Conservation (phyloP, 1,140 invertebrate species). For the Drosophila sucinea region DNA sequence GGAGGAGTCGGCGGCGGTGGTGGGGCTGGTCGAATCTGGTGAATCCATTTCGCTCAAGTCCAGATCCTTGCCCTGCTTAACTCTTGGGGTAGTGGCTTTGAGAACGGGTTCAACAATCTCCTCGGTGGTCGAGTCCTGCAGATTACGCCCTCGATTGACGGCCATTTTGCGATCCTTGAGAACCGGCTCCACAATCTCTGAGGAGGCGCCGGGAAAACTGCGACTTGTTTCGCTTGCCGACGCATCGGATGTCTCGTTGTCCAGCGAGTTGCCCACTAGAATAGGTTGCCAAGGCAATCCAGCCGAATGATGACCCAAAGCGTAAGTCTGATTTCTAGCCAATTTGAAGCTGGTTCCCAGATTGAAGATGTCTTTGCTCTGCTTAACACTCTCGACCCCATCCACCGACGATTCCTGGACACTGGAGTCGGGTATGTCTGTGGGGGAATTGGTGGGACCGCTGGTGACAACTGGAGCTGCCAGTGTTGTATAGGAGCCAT, state of each 20-base stretch:
- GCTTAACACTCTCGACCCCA: conserved; percentile 70
- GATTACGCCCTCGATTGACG: conserved; percentile 63
- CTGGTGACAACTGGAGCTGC: conserved; percentile 10
- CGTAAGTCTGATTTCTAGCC: conserved; percentile 66
- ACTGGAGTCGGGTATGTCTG: conserved; percentile 60
- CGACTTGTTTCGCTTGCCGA: conserved; percentile 47
- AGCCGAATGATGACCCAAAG: conserved; percentile 66
- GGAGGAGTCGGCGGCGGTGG: neutral
- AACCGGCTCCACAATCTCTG: conserved; percentile 83
- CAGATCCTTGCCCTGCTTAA: conserved; percentile 83
- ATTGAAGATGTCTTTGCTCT: conserved; percentile 78
- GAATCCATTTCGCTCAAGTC: conserved; percentile 31
- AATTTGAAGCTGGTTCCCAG: conserved; percentile 77
- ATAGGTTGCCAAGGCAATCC: conserved; percentile 84
- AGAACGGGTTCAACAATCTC: conserved; percentile 90
- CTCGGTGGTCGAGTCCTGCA: conserved; percentile 70
- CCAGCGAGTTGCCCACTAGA: conserved; percentile 83
- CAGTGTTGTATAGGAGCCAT: conserved; percentile 68
- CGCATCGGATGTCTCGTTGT: conserved; percentile 79
- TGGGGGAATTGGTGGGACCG: conserved; percentile 11
- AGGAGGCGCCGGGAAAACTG: conserved; percentile 6
- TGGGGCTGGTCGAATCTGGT: conserved; percentile 8
- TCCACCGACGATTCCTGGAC: conserved; percentile 71
- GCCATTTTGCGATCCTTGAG: conserved; percentile 63
- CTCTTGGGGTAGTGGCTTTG: conserved; percentile 85